phyloP scores from a whole-genome alignment of 2,113 vertebrate species.

The Forbesichthys papilliferus region DNA sequence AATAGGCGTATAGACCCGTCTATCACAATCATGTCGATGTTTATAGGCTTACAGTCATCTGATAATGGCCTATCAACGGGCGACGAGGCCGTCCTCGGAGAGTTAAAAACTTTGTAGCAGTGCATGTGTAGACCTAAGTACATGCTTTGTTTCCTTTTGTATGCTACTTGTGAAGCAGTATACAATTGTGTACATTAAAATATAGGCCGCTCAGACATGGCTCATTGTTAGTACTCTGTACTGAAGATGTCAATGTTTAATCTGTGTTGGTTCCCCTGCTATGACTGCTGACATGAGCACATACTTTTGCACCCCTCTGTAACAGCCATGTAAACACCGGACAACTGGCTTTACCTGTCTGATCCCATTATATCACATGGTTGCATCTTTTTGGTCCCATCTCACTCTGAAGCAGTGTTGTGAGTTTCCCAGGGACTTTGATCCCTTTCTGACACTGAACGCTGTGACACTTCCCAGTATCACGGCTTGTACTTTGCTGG shows the following conservation, averaged over 20 bases:
- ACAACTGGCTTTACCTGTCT: slow-evolving; percentile 62
- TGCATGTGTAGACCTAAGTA: no score
- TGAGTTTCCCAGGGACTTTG: slow-evolving; percentile 35
- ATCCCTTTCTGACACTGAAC: slow-evolving; percentile 41
- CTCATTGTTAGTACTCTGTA: slow-evolving; percentile 11
- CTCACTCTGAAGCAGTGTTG: slow-evolving; percentile 27
- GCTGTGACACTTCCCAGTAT: neutral
- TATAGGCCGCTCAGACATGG: neutral
- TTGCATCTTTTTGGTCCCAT: slow-evolving; percentile 40
- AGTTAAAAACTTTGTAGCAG: no score
- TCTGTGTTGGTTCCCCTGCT: slow-evolving; percentile 37
- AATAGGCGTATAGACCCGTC: no score
- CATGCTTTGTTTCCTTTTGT: no score
- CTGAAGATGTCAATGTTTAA: slow-evolving; percentile 29
- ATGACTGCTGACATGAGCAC: slow-evolving; percentile 14
- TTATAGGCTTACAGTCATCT: no score
- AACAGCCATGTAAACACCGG: slow-evolving; percentile 1
- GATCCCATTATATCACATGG: slow-evolving; percentile 65
- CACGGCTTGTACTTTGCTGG: neutral
- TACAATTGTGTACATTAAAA: no score
- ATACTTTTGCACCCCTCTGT: slow-evolving; percentile 27
- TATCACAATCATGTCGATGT: no score
- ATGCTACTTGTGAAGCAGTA: no score
- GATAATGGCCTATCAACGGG: no score
- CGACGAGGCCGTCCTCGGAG: no score